Base-by-base conservation (phyloP, 2,113 vertebrate genomes). In the Pao palembangensis region DNA sequence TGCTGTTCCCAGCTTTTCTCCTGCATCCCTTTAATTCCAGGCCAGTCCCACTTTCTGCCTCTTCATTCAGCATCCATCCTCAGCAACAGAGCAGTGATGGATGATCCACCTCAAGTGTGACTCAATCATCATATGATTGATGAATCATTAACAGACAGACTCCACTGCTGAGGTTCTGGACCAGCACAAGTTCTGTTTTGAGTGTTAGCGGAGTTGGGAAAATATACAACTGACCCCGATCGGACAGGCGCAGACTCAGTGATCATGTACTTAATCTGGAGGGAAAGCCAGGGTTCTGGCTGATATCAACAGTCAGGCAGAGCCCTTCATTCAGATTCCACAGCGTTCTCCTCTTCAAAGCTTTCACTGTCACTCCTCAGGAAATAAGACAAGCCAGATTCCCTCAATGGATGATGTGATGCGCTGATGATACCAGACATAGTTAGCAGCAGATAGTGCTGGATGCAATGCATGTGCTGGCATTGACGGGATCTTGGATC, bases 281-380 rank as follows among this genome's bases (percentile, higher is more conserved):
- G 63, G 69, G 69, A 72, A 58, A 14, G 57, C 59, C 19, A 47
- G 19, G 21, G 38, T 55, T 59, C 3, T 69, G 72, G 88, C 75
- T 87, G 80, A 88, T 86, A 78, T 73, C 50, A 76, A 82, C 80
- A 57, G 84, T 69, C 68, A 84, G 64, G 72, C 79, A 69, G 69
- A 61, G 51, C 51, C 54, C 43, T 77, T 85, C 76, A 73, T 85
- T 84, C 77, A 77, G 57, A 76, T 73, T 85, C 78, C 34, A 58
- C 52, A 58, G 62, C 67, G 52, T 59, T 38, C 73, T 38, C 21
- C 48, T 14, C 60, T 25, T 5, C 61, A 46, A 51, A 58, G 66
- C 12, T 44, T 47, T 68, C 67, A 60, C 54, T 67, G 69, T n/a
- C 43, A 62, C 67, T 71, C 69, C 64, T 78, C 38, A 47, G 56